Evolutionary conservation across 2,888 invertebrate species (phyloP), one percentile per base, ranked within the genome.

Genomic region (Drosophila kanekoi): DNA sequence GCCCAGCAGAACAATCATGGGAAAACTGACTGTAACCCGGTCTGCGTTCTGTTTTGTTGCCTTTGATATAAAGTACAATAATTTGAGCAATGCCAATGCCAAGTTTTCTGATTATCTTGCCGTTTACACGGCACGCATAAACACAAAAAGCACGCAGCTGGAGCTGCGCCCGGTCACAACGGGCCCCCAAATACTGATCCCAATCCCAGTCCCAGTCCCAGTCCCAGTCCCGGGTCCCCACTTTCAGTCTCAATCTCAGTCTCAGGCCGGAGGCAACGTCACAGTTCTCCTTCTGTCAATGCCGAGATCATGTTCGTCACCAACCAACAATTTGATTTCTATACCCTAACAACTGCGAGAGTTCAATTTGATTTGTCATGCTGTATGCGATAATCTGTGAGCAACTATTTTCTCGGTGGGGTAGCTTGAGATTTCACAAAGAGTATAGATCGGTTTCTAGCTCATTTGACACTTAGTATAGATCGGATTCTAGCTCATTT

Each of bases 1-100:
- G 52, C 62, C 59, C 68, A 54, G 69, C 75, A 83, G 82, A 86
- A 87, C 87, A 87, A 87, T 89, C 89, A 89, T 87, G 89, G 80
- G 89, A 89, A 86, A 83, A 80, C 49, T 72, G 66, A 70, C 44
- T 80, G 57, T 67, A 61, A 74, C 60, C 69, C 47, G 45, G 64
- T 51, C 52, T 40, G 20, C 18, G 51, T 20, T 57, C 41, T 64
- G 70, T 47, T 47, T 58, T 53, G 67, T 10, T 44, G 35, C 44
- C 70, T 73, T 62, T 66, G 60, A 67, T 18, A 28, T 28, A 66
- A 70, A 77, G 79, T 72, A 83, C 79, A 84, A 87, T 83, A 81
- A 83, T 83, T 83, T 79, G 61, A 83, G 87, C 87, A 83, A 83
- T 83, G 83, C 79, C 87, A 83, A 72, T 70, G 84, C 87, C 68